These are phyloP conservation scores for Euclidia mi DNA, from an alignment of 2,888 invertebrate species.

Conservation along the genomic window DNA sequence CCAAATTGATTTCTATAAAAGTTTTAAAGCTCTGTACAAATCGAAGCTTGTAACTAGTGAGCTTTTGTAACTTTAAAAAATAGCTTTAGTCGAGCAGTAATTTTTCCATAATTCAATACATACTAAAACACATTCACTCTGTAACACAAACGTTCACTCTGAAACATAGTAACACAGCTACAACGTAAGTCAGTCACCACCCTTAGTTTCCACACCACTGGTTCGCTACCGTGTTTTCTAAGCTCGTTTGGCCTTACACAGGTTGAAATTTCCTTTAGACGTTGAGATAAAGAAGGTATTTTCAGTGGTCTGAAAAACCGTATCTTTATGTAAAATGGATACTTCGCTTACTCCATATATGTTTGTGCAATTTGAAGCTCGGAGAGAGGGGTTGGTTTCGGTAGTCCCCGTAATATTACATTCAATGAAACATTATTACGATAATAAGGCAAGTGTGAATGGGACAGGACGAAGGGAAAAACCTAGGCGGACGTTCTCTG, in stretches of 20 bases:
- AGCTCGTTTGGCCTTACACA: conserved; percentile 36
- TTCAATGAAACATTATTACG: too few species aligned
- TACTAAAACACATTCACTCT: too few species aligned
- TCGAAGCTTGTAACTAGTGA: too few species aligned
- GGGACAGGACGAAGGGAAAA: too few species aligned
- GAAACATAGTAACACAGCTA: background rate
- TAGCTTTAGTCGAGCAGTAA: too few species aligned
- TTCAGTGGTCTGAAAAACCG: conserved; percentile 41
- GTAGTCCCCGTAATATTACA: too few species aligned
- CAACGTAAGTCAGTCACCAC: background rate
- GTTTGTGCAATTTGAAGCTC: conserved; percentile 6
- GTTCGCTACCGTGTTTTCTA: conserved; percentile 30
- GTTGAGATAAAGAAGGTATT: conserved; percentile 46
- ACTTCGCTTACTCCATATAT: conserved; percentile 35
- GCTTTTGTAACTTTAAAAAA: too few species aligned
- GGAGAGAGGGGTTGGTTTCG: background rate
- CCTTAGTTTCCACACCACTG: conserved; percentile 31
- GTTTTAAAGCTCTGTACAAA: too few species aligned
- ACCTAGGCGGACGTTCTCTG: too few species aligned
- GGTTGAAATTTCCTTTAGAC: conserved; percentile 45
- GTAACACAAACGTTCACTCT: background rate
- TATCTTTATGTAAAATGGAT: conserved; percentile 18
- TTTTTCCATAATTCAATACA: too few species aligned
- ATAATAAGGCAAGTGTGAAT: too few species aligned
- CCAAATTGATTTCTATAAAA: too few species aligned